Conservation (phyloP, 2,797 vertebrate genomes). For the Falco concolor region DNA sequence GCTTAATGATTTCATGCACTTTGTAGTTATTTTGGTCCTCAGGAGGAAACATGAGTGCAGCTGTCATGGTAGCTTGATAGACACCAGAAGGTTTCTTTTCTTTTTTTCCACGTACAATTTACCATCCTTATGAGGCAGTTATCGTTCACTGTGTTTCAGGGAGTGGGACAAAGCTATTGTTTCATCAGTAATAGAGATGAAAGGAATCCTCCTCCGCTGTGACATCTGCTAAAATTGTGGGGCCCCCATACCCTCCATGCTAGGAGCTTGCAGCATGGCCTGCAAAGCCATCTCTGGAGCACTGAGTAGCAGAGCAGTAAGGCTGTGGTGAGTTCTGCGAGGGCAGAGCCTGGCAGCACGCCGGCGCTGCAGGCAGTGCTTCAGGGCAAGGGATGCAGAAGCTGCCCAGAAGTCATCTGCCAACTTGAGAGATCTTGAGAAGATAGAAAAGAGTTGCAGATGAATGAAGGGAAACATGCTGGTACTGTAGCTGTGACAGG, state of each 20-base stretch:
- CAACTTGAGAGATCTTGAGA: not conserved
- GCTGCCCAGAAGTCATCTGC: not conserved
- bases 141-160: not conserved
- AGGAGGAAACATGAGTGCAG: conserved; percentile 25
- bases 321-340: rapidly evolving
- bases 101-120: not conserved
- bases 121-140: not conserved
- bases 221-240: not conserved
- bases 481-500: not conserved
- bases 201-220: not conserved
- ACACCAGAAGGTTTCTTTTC: conserved; percentile 5
- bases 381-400: not conserved
- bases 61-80: conserved; percentile 27
- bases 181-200: conserved; percentile 22
- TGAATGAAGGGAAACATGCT: not conserved
- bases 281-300: not conserved
- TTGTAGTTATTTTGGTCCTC: conserved; percentile 62
- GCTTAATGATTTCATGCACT: conserved; percentile 43
- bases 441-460: not conserved
- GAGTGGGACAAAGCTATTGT: conserved; percentile 9
- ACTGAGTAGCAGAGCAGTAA: rapidly evolving
- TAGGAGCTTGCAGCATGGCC: not conserved
- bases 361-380: not conserved
- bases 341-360: not conserved
- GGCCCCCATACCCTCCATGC: not conserved